These are phyloP conservation scores for Ptychobarbus kaznakovi DNA, from an alignment of 2,797 vertebrate species.

Conservation along the genomic window DNA sequence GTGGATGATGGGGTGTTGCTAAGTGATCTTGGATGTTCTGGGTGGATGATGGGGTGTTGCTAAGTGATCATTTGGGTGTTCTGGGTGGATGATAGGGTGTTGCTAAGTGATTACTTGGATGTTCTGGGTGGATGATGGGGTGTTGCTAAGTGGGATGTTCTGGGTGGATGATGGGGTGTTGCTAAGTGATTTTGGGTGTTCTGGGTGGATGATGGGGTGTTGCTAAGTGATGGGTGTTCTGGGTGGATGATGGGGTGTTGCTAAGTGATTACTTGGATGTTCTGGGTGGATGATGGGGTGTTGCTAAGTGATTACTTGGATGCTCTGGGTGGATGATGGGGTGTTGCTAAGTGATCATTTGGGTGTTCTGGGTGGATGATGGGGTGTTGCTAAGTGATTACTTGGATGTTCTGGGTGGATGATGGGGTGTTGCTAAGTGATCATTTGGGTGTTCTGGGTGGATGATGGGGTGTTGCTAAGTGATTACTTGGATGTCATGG, in stretches of 20 bases:
- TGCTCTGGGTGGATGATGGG: background rate
- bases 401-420: no score
- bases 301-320: background rate
- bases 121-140: background rate
- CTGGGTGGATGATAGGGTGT: no score
- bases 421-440: no score
- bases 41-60: no score
- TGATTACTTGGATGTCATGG: no score
- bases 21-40: accelerated
- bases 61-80: background rate
- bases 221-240: background rate
- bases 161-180: background rate
- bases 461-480: no score
- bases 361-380: no score
- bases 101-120: background rate
- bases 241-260: background rate
- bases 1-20: no score
- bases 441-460: no score
- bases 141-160: background rate
- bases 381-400: background rate
- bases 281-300: background rate
- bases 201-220: background rate
- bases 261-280: background rate
- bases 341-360: no score
- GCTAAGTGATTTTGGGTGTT: background rate